Evolutionary conservation across 2,888 invertebrate species (phyloP).

Genomic region (Plebejus melissa): DNA sequence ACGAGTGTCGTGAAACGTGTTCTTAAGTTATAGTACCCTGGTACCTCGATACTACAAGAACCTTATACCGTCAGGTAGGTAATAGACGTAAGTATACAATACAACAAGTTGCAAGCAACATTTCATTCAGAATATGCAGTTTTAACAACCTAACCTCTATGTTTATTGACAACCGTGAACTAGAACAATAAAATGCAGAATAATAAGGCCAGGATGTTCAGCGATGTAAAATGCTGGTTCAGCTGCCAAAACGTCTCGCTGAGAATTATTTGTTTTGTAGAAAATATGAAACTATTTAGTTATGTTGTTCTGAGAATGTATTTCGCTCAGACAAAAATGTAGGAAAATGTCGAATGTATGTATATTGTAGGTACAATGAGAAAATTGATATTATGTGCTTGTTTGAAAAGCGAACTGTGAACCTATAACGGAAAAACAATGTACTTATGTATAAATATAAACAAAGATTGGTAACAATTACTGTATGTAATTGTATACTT

Average conservation of each 20-base stretch:
- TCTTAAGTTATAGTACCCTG: constrained; percentile 29
- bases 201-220: constrained; percentile 12
- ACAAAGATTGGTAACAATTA: too few species aligned
- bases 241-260: not conserved
- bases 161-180: constrained; percentile 7
- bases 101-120: not conserved
- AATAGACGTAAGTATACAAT: not conserved
- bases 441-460: too few species aligned
- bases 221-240: not conserved
- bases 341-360: too few species aligned
- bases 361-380: too few species aligned
- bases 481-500: too few species aligned
- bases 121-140: not conserved
- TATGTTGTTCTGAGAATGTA: not conserved
- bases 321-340: not conserved
- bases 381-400: too few species aligned
- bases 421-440: not conserved
- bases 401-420: too few species aligned
- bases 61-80: not conserved
- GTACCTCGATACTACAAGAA: not conserved
- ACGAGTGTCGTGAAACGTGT: constrained; percentile 48
- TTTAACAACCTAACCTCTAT: not conserved
- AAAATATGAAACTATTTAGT: not conserved
- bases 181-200: constrained; percentile 18
- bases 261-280: not conserved